Base-by-base conservation (phyloP, 2,113 vertebrate species). In the Sylvietta virens region DNA sequence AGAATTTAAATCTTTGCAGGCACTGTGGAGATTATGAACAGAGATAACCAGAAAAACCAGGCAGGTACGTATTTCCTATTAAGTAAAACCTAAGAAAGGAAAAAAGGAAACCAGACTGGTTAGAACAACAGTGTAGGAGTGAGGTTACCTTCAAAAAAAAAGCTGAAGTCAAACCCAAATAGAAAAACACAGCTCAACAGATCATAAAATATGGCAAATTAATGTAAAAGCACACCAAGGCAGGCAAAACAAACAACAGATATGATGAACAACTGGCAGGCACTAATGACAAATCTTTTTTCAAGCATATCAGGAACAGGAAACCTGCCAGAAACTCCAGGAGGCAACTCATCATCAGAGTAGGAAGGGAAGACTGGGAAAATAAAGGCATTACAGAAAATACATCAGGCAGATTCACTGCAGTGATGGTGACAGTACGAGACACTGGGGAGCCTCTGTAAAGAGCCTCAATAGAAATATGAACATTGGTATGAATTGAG, bases 231-330 rank as follows among this genome's bases (percentile, higher is more conserved):
- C 53, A 69, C 61, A 77, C 15, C 23, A 72, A 76, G 74, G 21
- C 18, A 95, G 47, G 50, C 28, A 91, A 94, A 96, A 88, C n/a
- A 86, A 94, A 78, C 23, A 88, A 56, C 80, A 78, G 44, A 61
- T 47, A 53, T 51, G 51, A 85, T 72, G 58, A 94, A 81, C 44
- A 81, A 87, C 26, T 76, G 37, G 48, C 44, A 85, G 62, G 74
- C 28, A 67, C 24, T 85, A 93, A 88, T 76, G 71, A 83, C 27
- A 91, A 85, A 76, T 71, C 28, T 81, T 91, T 89, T 69, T 65
- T 88, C 74, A 82, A 91, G 66, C 40, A 69, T 53, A 90, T 86
- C 45, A 86, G 37, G 58, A 88, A 65, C 22, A 77, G 42, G 54
- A 96, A 90, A 51, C 35, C 50, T 73, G 85, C 42, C 92, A 95